A percentile compares a stretch with the other conserved stretches of the same genome.
These are phyloP conservation scores for Tympanoctomys barrerae DNA, from an alignment of 2,797 vertebrate species.

Conservation along the genomic window DNA sequence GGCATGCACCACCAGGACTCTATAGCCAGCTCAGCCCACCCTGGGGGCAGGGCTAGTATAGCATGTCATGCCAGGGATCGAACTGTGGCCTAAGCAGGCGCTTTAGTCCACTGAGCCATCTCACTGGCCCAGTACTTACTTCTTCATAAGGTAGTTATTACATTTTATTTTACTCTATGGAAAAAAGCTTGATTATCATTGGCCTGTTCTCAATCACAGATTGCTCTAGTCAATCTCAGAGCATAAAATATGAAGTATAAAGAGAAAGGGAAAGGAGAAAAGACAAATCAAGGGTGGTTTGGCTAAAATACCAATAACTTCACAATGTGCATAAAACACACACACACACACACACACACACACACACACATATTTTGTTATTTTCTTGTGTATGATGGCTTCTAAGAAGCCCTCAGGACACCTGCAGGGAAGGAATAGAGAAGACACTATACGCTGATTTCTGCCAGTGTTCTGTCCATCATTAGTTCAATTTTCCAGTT, in stretches of 20 bases:
- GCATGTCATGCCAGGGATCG: too few species aligned
- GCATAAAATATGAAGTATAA: slow-evolving; percentile 7
- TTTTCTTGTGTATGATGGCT: background rate
- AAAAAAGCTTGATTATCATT: background rate
- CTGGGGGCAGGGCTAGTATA: too few species aligned
- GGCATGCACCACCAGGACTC: too few species aligned
- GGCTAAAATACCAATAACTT: background rate
- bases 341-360: background rate
- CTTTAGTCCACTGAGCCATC: too few species aligned
- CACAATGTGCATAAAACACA: background rate
- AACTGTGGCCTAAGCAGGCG: too few species aligned
- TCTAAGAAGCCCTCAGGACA: slow-evolving; percentile 13
- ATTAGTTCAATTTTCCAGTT: background rate
- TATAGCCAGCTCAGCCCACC: too few species aligned
- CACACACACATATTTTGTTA: background rate
- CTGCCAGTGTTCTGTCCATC: background rate
- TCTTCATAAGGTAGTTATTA: background rate
- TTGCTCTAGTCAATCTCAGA: background rate
- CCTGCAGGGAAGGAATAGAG: background rate
- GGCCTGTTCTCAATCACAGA: background rate
- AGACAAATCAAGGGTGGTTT: background rate
- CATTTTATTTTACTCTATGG: background rate
- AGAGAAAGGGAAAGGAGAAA: background rate
- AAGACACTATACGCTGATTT: background rate
- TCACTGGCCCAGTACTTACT: background rate